A percentile compares a stretch with the other conserved stretches of the same genome.
Conservation (phyloP, 1,140 invertebrate genomes). For the Ridgeia piscesae region DNA sequence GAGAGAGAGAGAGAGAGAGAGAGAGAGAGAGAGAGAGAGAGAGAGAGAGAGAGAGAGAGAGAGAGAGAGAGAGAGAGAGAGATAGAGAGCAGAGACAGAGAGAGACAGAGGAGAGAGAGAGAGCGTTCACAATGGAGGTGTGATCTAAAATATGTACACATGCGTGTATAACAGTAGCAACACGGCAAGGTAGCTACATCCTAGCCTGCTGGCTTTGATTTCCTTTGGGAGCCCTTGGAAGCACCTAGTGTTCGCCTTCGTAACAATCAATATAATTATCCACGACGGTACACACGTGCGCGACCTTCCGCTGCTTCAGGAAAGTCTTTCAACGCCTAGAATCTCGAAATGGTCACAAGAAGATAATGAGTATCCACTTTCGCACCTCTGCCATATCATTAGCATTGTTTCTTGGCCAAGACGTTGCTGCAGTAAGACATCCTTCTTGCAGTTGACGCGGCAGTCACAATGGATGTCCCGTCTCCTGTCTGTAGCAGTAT, state of each 20-base stretch:
- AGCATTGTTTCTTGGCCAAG: background rate
- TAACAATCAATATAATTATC: background rate
- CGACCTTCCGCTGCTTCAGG: background rate
- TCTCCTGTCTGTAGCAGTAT: background rate
- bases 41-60: too few relatives aligned
- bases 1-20: too few relatives aligned
- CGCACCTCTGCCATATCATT: background rate
- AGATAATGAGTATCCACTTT: background rate
- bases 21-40: too few relatives aligned
- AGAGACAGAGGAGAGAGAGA: too few relatives aligned
- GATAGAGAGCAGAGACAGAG: too few relatives aligned
- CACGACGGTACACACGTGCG: background rate
- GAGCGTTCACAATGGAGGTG: too few relatives aligned
- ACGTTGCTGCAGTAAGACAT: background rate
- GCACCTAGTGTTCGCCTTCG: background rate
- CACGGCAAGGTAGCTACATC: background rate
- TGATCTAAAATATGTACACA: too few relatives aligned
- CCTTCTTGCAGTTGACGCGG: background rate
- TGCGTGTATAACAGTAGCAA: background rate
- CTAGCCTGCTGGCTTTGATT: background rate
- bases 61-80: too few relatives aligned
- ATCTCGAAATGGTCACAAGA: background rate
- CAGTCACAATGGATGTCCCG: too few relatives aligned
- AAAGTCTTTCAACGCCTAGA: background rate
- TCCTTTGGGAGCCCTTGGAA: background rate